These are phyloP conservation scores for Acridotheres tristis DNA, from an alignment of 2,797 vertebrate genomes.

Conservation along the genomic window DNA sequence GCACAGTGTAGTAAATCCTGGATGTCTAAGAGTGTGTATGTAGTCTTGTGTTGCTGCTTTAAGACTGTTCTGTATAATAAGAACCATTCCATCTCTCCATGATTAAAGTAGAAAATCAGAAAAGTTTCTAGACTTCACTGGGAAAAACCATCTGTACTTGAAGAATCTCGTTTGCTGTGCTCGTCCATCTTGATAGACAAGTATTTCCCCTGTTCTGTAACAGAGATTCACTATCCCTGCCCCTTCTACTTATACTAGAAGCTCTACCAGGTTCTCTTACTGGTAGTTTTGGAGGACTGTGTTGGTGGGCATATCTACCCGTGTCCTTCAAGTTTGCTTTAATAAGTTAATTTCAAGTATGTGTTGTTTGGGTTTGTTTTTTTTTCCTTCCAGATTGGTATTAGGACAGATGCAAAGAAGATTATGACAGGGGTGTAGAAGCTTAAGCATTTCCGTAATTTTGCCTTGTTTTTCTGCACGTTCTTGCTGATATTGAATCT, in stretches of 20 bases:
- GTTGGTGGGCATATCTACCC: accelerated
- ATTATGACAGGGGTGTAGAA: neutral
- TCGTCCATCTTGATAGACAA: neutral
- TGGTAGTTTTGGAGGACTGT: neutral
- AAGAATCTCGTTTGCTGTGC: neutral
- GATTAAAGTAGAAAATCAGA: neutral
- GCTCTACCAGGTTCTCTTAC: neutral
- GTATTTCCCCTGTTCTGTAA: neutral
- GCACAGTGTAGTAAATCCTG: neutral
- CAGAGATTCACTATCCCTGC: neutral
- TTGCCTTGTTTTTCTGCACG: neutral
- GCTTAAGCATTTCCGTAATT: neutral
- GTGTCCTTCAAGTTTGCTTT: neutral
- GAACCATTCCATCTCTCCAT: neutral
- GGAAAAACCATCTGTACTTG: neutral
- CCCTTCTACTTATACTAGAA: neutral
- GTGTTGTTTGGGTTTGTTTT: neutral
- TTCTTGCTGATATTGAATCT: neutral
- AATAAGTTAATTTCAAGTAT: neutral
- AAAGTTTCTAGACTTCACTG: neutral
- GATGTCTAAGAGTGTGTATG: neutral
- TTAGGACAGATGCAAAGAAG: neutral
- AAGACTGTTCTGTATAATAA: neutral
- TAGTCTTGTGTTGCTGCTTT: neutral
- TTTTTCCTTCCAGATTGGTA: neutral